These are phyloP conservation scores for Phytoseiulus persimilis DNA, from an alignment of 2,888 invertebrate genomes.

Conservation along the genomic window DNA sequence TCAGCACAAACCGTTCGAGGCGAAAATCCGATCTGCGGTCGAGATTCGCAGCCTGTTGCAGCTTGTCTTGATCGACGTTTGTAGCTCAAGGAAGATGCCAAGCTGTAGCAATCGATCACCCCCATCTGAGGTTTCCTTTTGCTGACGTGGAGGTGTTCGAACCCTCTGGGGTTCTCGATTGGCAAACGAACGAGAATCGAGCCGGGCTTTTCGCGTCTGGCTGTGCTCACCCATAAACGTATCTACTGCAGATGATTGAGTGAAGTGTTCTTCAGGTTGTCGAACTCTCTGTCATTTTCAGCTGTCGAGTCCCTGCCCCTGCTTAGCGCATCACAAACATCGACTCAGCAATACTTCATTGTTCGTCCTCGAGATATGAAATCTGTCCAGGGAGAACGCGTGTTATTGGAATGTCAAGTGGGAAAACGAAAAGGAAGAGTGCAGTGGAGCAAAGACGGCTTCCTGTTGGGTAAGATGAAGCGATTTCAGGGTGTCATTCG, in stretches of 20 bases:
- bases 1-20: not conserved
- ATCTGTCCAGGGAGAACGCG: constrained; percentile 44
- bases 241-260: not conserved
- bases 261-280: not conserved
- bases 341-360: constrained; percentile 44
- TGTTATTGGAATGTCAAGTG: constrained; percentile 45
- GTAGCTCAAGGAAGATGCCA: not conserved
- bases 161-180: not conserved
- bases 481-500: not conserved
- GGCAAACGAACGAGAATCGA: not conserved
- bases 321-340: constrained; percentile 12
- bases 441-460: constrained; percentile 46
- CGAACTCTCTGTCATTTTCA: not conserved
- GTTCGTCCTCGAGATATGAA: constrained; percentile 45
- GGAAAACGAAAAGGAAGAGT: constrained; percentile 43
- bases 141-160: not conserved
- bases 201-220: not conserved
- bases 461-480: constrained; percentile 44
- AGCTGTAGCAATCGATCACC: not conserved
- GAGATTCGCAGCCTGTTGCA: not conserved
- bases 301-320: constrained; percentile 5
- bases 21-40: not conserved
- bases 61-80: not conserved
- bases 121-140: not conserved
- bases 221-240: not conserved